A percentile compares a stretch with the other conserved stretches of the same genome.
Evolutionary conservation across 1,140 invertebrate species (phyloP).

Genomic region (Ceratoteleas bidentatus): DNA sequence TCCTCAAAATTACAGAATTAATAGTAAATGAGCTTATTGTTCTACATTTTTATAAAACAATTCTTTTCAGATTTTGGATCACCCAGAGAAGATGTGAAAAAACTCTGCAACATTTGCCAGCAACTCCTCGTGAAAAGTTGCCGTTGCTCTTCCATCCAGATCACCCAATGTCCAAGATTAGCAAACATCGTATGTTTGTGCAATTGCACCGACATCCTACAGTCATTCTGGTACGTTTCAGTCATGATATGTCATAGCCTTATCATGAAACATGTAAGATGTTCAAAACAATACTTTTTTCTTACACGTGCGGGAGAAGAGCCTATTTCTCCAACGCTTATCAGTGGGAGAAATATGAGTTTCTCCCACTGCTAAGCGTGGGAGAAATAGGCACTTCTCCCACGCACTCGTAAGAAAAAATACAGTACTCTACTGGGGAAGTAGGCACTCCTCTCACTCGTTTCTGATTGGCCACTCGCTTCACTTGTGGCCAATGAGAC

Average conservation of each 20-base stretch:
- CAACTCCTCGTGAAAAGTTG: constrained; percentile 91
- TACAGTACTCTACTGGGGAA: too few relatives aligned
- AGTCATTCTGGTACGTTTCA: constrained; percentile 86
- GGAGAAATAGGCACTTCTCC: too few relatives aligned
- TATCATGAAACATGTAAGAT: too few relatives aligned
- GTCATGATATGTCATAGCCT: constrained; percentile 12
- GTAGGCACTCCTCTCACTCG: too few relatives aligned
- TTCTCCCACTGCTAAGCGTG: too few relatives aligned
- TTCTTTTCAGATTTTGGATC: constrained; percentile 89
- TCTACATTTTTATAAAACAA: background rate
- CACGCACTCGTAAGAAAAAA: too few relatives aligned
- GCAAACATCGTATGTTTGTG: constrained; percentile 91
- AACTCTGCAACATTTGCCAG: constrained; percentile 95
- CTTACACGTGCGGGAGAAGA: too few relatives aligned
- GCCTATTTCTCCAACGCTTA: too few relatives aligned
- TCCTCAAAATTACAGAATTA: background rate
- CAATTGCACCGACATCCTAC: constrained; percentile 93
- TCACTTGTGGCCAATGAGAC: too few relatives aligned
- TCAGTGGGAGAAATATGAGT: too few relatives aligned
- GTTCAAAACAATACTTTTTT: too few relatives aligned
- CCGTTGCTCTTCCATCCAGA: constrained; percentile 90
- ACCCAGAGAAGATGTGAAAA: constrained; percentile 95
- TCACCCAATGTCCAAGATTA: constrained; percentile 89
- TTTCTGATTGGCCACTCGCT: too few relatives aligned
- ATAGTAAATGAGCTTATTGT: background rate